phyloP scores from a whole-genome alignment of 2,113 vertebrate genomes.

The Danionella cerebrum region DNA sequence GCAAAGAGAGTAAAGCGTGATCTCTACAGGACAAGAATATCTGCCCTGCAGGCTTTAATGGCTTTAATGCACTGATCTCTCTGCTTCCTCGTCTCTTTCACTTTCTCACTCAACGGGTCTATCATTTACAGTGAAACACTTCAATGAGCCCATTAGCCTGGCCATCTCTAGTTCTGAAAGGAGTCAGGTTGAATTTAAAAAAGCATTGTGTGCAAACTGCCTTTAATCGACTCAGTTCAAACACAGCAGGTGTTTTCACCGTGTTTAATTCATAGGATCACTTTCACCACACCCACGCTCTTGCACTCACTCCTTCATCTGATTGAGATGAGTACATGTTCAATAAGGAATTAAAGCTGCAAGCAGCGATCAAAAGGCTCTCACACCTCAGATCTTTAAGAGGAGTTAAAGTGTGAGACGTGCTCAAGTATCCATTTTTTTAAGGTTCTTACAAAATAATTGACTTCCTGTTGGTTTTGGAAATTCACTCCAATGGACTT shows the following conservation, averaged over 20 bases:
- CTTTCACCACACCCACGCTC: slow-evolving; percentile 50
- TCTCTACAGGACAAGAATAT: slow-evolving; percentile 50
- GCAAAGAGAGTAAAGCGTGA: slow-evolving; percentile 29
- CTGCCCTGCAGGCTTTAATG: slow-evolving; percentile 61
- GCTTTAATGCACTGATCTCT: slow-evolving; percentile 56
- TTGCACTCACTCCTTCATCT: slow-evolving; percentile 42
- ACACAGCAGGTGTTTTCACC: slow-evolving; percentile 47
- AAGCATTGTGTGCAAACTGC: slow-evolving; percentile 51
- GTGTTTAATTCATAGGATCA: slow-evolving; percentile 59
- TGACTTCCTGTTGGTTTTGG: no score
- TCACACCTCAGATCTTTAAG: no score
- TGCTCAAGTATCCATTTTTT: no score
- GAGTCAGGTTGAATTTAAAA: slow-evolving; percentile 26
- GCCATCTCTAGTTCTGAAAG: slow-evolving; percentile 46
- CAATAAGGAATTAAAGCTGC: no score
- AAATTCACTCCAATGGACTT: no score
- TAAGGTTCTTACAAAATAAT: no score
- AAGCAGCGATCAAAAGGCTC: no score
- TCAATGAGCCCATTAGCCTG: slow-evolving; percentile 55
- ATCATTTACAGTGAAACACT: slow-evolving; percentile 36
- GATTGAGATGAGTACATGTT: no score
- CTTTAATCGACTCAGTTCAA: slow-evolving; percentile 56
- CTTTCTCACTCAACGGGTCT: slow-evolving; percentile 13
- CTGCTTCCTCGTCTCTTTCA: slow-evolving; percentile 32
- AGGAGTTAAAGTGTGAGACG: no score